Percentiles rank a stretch among this genome's conserved stretches.
These are phyloP conservation scores for Machimus rusticus DNA, from an alignment of 2,888 invertebrate genomes.

Conservation along the genomic window DNA sequence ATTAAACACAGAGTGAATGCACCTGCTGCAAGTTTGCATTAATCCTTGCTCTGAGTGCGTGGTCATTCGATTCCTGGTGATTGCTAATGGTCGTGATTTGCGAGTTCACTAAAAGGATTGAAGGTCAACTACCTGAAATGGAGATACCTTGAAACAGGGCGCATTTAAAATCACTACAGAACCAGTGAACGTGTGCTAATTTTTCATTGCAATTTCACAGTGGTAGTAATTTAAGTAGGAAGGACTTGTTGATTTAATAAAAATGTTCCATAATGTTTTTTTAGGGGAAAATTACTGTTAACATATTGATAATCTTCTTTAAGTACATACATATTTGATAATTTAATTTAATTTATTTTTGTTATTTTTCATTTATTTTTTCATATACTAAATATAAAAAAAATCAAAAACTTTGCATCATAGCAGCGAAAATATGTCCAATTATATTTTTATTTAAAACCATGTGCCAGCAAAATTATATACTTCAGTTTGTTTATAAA, in stretches of 20 bases:
- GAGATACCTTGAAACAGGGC: neutral
- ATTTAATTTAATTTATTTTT: neutral
- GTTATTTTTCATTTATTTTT: neutral
- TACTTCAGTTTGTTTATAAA: too few relatives aligned
- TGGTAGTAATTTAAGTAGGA: neutral
- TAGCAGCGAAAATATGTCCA: too few relatives aligned
- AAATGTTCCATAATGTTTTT: neutral
- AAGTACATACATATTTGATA: too few relatives aligned
- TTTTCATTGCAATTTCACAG: neutral
- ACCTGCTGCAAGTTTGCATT: neutral
- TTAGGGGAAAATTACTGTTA: neutral
- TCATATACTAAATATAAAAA: too few relatives aligned
- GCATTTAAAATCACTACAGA: neutral
- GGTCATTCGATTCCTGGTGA: too few relatives aligned
- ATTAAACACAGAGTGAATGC: neutral
- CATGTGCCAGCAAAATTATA: too few relatives aligned
- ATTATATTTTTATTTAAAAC: too few relatives aligned
- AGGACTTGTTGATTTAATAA: neutral
- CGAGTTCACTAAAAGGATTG: neutral
- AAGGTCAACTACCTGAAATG: neutral
- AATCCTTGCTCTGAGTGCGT: too few relatives aligned
- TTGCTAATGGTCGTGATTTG: neutral
- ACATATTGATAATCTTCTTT: neutral
- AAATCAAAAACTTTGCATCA: too few relatives aligned
- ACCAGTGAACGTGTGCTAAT: too few relatives aligned